Base-by-base conservation (phyloP, 2,888 invertebrate species). In the Exocentrus adspersus region DNA sequence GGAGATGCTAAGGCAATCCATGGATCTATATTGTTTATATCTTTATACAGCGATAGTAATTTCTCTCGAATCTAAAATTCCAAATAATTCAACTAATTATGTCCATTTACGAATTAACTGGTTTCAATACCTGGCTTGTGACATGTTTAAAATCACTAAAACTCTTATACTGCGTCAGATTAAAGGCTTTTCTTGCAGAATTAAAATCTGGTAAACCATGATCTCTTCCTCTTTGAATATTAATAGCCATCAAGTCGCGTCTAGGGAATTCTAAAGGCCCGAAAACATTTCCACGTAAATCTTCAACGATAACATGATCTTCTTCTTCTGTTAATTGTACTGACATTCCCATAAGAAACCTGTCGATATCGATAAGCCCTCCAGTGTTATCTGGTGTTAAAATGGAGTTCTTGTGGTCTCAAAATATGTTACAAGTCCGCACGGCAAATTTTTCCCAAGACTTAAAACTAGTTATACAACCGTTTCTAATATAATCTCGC, bases 161-260 rank as follows among this genome's bases (percentile, higher is more conserved):
- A 14, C 12, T 41, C 5, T 1, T 32, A 43, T 71, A 71, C 7
- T 65, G 61, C 4, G 79, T 74, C 37, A 71, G 63, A 16, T 83
- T 84, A 71, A 85, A 85, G 5, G 84, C 83, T 68, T 78, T 77
- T 60, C 88, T 78, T 0, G 86, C 87, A 0, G 85, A 84, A 76
- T 88, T 87, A 77, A 87, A 89, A 79, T 88, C 88, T 0, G 88
- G 87, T 19, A 87, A 76, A 12, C 86, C 87, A 73, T 87, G 86
- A 72, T 87, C 87, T 54, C 87, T 78, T 0, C 80, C 85, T 62
- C 87, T 77, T 76, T 87, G 87, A 53, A 88, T 85, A 74, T 87
- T 87, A 10, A 87, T 67, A 2, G 87, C 87, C 86, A 87, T 86
- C 63, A 87, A 79, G 76, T 88, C 87, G 43, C 86, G 79, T 56